Conservation (phyloP, 2,888 invertebrate species). For the Seira ritae region DNA sequence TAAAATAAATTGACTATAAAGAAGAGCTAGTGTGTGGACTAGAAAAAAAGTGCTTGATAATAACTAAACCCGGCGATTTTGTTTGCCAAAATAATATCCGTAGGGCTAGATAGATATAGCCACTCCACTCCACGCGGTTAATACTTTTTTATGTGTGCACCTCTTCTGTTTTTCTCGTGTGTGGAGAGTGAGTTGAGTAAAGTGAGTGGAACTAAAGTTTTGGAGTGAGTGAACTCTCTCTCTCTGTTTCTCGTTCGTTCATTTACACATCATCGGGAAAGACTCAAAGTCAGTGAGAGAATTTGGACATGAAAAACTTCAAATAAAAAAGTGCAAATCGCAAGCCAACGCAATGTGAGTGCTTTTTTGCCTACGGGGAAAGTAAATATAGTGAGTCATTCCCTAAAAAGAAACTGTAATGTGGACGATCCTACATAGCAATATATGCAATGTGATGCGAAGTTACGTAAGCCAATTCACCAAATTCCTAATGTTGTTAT, state of each 20-base stretch:
- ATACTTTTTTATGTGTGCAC: background rate
- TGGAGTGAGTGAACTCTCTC: slow-evolving; percentile 13
- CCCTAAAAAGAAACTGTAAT: background rate
- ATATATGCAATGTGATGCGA: background rate
- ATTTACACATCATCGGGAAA: background rate
- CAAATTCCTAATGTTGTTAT: slow-evolving; percentile 5
- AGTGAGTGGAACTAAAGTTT: background rate
- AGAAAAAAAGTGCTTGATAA: too few species aligned
- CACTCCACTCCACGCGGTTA: too few species aligned
- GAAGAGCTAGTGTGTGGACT: too few species aligned
- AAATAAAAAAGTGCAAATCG: slow-evolving; percentile 36
- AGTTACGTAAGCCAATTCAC: slow-evolving; percentile 18
- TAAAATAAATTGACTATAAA: too few species aligned
- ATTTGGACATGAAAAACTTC: background rate
- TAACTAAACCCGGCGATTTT: background rate
- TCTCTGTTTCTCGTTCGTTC: too few species aligned
- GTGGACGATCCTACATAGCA: background rate
- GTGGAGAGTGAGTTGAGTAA: background rate
- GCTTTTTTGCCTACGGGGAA: slow-evolving; percentile 55
- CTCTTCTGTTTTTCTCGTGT: background rate
- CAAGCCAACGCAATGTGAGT: slow-evolving; percentile 26
- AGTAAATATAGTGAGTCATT: slow-evolving; percentile 53
- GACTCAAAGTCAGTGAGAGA: background rate
- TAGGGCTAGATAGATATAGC: too few species aligned
- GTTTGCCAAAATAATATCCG: background rate